Percentiles rank a stretch among this genome's conserved stretches.
phyloP scores from a whole-genome alignment of 1,140 invertebrate genomes.

The Antheraea mylitta region DNA sequence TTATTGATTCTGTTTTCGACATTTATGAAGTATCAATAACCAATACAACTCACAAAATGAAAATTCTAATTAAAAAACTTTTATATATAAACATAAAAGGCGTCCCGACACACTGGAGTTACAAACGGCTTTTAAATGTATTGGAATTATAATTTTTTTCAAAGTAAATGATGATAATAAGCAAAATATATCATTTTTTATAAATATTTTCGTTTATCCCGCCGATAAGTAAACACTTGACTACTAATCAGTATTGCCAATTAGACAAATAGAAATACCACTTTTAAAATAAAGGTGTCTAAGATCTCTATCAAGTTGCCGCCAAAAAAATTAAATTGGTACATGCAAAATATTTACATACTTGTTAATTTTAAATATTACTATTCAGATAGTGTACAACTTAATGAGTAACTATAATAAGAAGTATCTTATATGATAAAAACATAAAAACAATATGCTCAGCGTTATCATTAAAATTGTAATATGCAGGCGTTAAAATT shows the following conservation, averaged over 20 bases:
- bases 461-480: no score
- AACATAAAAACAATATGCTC: no score
- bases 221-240: conserved; percentile 13
- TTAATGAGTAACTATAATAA: no score
- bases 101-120: not conserved
- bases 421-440: no score
- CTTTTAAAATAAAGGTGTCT: no score
- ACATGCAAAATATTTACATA: no score
- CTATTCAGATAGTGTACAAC: no score
- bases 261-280: not conserved
- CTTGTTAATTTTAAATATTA: no score
- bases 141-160: not conserved
- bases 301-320: no score
- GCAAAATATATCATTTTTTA: conserved; percentile 1
- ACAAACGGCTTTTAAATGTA: not conserved
- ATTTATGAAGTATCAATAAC: conserved; percentile 31
- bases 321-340: no score
- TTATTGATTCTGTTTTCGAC: conserved; percentile 54
- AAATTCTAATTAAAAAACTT: not conserved
- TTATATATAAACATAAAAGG: not conserved
- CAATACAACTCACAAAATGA: not conserved
- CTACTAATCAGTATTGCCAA: not conserved
- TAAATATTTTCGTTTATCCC: conserved; percentile 23
- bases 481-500: no score
- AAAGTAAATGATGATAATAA: not conserved